Conservation (phyloP, 2,888 invertebrate species). For the Punctoribates punctum region DNA sequence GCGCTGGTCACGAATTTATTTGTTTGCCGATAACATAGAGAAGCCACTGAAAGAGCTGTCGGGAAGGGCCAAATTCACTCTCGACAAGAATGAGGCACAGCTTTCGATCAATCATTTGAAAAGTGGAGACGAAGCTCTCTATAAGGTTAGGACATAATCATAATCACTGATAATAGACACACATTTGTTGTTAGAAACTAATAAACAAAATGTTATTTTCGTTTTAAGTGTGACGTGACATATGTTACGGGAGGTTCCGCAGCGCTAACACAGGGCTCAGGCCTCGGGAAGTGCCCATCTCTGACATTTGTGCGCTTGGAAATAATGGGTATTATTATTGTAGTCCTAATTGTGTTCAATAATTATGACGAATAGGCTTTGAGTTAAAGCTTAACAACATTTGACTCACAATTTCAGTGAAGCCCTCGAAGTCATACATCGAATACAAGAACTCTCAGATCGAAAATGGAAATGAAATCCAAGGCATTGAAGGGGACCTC, state of each 20-base stretch:
- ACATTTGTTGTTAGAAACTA: background rate
- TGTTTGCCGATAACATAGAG: constrained; percentile 48
- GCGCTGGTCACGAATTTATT: constrained; percentile 48
- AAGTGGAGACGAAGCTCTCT: constrained; percentile 41
- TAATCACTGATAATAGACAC: constrained; percentile 29
- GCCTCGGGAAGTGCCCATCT: constrained; percentile 48
- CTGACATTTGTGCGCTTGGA: constrained; percentile 48
- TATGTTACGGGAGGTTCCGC: constrained; percentile 44
- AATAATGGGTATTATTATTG: constrained; percentile 42
- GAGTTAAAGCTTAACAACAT: background rate
- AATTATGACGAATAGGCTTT: constrained; percentile 15
- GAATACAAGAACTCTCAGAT: constrained; percentile 46
- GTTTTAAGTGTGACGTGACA: constrained; percentile 66
- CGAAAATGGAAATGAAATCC: constrained; percentile 45
- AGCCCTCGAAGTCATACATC: constrained; percentile 45
- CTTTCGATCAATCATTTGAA: constrained; percentile 39
- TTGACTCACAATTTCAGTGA: constrained; percentile 28
- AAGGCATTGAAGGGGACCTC: constrained; percentile 47
- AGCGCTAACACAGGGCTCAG: too few species aligned
- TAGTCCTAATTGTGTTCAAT: background rate
- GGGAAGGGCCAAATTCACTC: constrained; percentile 40
- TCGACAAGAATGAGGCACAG: constrained; percentile 25
- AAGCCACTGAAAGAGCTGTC: constrained; percentile 48
- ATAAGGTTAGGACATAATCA: constrained; percentile 38
- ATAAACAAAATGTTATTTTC: constrained; percentile 57